A percentile compares a stretch with the other conserved stretches of the same genome.
Conservation (phyloP, 2,888 invertebrate genomes). For the Hyposoter dolosus region DNA sequence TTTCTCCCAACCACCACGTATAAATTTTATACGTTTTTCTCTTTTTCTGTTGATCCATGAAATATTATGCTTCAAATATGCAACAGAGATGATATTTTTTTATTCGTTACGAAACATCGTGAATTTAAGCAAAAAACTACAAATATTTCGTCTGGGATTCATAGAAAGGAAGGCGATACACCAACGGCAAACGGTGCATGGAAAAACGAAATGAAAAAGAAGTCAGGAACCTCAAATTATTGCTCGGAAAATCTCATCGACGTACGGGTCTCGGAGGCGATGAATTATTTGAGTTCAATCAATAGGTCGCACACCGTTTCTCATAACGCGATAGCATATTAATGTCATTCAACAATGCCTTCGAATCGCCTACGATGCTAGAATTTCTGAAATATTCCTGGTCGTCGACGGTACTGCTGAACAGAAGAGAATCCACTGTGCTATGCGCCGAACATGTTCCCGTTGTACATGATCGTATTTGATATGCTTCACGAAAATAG, state of each 20-base stretch:
- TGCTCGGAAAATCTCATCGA: constrained; percentile 7
- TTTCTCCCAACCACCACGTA: not conserved
- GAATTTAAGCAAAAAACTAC: not conserved
- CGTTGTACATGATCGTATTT: constrained; percentile 34
- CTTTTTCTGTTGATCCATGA: not conserved
- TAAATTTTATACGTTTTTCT: not conserved
- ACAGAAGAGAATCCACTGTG: constrained; percentile 48
- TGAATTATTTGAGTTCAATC: constrained; percentile 54
- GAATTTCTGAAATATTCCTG: constrained; percentile 67
- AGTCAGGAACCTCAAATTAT: not conserved
- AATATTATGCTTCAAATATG: not conserved
- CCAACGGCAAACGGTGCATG: not conserved
- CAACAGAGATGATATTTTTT: not conserved
- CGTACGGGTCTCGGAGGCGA: not conserved
- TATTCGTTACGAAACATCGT: not conserved
- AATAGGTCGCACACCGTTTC: constrained; percentile 30
- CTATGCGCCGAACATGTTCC: constrained; percentile 34
- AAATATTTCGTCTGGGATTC: not conserved
- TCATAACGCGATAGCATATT: constrained; percentile 63
- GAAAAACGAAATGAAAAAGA: not conserved
- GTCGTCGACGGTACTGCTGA: constrained; percentile 36
- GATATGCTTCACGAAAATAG: constrained; percentile 46
- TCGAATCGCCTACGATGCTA: constrained; percentile 44
- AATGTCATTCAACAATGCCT: constrained; percentile 65
- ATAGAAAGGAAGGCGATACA: not conserved